Conservation (phyloP, 2,888 invertebrate genomes). For the Acanthococcus lagerstroemiae region DNA sequence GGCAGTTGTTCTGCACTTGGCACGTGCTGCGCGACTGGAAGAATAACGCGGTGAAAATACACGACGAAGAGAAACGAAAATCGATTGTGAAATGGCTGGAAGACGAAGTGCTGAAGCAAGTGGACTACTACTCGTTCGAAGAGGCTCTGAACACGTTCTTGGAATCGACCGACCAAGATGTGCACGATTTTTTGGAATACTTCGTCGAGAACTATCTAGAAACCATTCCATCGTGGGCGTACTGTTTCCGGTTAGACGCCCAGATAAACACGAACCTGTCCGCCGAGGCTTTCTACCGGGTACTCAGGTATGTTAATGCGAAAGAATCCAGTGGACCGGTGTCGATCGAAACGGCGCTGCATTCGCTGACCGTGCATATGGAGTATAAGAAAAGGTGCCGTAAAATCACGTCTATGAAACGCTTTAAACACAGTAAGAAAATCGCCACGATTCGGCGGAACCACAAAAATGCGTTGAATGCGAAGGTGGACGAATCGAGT, state of each 20-base stretch:
- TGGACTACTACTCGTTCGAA: not conserved
- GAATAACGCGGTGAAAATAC: not conserved
- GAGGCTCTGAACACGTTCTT: not conserved
- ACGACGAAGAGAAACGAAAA: not conserved
- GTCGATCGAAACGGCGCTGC: not conserved
- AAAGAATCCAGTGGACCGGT: not conserved
- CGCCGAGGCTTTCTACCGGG: not conserved
- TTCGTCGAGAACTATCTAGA: not conserved
- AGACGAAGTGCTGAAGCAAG: not conserved
- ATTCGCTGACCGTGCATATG: too few relatives aligned
- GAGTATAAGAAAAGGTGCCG: not conserved
- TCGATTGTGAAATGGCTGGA: not conserved
- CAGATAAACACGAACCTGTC: not conserved
- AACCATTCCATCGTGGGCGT: not conserved
- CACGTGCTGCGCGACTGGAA: not conserved
- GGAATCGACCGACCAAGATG: not conserved
- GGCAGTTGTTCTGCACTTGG: not conserved
- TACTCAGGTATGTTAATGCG: not conserved
- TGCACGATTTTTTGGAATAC: not conserved
- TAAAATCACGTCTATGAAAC: not conserved
- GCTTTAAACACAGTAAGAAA: not conserved
- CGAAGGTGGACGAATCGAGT: not conserved
- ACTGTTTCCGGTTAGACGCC: not conserved
- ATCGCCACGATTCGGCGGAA: not conserved
- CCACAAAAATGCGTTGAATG: not conserved